A percentile compares a stretch with the other conserved stretches of the same genome.
Evolutionary conservation across 2,113 vertebrate genomes (phyloP).

Genomic region (Harpagus bidentatus): DNA sequence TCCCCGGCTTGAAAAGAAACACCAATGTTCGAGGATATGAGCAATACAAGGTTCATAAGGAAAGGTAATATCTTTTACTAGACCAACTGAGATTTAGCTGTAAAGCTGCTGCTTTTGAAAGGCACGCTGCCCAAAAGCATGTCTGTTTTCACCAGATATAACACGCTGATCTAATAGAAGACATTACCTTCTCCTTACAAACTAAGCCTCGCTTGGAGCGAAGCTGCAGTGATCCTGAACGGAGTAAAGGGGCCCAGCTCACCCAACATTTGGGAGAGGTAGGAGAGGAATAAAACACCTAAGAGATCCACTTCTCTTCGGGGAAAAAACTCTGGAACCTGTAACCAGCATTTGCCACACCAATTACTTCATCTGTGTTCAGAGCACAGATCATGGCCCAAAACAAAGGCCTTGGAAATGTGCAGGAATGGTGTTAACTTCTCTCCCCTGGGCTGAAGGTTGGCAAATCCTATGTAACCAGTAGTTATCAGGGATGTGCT

Average conservation of each 20-base stretch:
- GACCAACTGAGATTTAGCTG: not conserved
- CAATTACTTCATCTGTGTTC: not conserved
- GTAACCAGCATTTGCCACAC: not conserved
- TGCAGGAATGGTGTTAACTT: not conserved
- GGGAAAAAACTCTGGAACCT: not conserved
- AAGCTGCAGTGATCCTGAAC: not conserved
- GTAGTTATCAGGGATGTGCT: not conserved
- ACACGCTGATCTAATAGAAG: not conserved
- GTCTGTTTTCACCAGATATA: not conserved
- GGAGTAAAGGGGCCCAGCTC: not conserved
- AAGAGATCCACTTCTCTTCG: not conserved
- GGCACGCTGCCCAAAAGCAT: not conserved
- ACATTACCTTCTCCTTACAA: not conserved
- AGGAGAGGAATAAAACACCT: not conserved
- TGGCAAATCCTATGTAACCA: not conserved
- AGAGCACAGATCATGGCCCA: not conserved
- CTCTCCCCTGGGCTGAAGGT: not conserved
- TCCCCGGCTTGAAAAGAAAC: not conserved
- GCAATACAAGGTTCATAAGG: not conserved
- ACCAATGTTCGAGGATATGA: not conserved
- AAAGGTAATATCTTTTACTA: not conserved
- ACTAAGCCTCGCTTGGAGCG: not conserved
- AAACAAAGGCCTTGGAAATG: not conserved
- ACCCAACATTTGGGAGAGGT: not conserved
- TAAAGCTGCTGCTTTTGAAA: slow-evolving; percentile 2